Percentiles rank a stretch among this genome's conserved stretches.
Evolutionary conservation across 2,797 vertebrate species (phyloP).

Genomic region (Astyanax mexicanus): DNA sequence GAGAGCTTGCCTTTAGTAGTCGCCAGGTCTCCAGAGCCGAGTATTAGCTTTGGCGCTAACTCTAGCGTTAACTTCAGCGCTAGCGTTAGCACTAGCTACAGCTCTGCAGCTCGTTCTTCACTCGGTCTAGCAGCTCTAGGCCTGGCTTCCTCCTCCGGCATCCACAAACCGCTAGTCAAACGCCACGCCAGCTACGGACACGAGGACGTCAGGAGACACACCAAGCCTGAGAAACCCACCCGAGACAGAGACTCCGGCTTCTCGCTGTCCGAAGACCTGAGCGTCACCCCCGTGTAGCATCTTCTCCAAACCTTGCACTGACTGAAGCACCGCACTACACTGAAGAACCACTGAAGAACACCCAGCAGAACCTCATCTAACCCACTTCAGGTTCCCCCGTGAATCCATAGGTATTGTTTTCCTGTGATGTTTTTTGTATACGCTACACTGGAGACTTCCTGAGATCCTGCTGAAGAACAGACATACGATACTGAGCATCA

Average conservation of each 20-base stretch:
- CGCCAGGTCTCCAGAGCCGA: conserved; percentile 66
- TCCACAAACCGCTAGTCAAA: conserved; percentile 78
- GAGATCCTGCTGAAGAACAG: not conserved
- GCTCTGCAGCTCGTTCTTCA: conserved; percentile 60
- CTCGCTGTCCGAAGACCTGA: conserved; percentile 91
- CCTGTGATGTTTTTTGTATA: conserved; percentile 9
- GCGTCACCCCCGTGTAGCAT: conserved; percentile 82
- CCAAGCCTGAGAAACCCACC: conserved; percentile 81
- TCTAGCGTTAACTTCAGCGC: too few species aligned
- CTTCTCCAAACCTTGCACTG: not conserved
- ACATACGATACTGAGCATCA: not conserved
- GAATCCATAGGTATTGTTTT: conserved; percentile 1
- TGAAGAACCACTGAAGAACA: conserved; percentile 43
- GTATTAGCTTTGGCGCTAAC: too few species aligned
- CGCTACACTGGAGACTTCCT: not conserved
- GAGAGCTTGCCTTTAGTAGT: conserved; percentile 74
- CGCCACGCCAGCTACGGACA: conserved; percentile 86
- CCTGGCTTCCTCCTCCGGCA: conserved; percentile 61
- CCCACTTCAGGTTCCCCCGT: not conserved
- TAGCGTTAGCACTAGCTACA: too few species aligned
- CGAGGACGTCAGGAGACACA: conserved; percentile 79
- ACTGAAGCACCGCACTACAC: conserved; percentile 47
- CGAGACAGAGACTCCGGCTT: conserved; percentile 91
- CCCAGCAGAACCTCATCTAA: conserved; percentile 24
- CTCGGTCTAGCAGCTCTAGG: conserved; percentile 50